A percentile compares a stretch with the other conserved stretches of the same genome.
Evolutionary conservation across 2,797 vertebrate species (phyloP).

Genomic region (Okamejei kenojei): DNA sequence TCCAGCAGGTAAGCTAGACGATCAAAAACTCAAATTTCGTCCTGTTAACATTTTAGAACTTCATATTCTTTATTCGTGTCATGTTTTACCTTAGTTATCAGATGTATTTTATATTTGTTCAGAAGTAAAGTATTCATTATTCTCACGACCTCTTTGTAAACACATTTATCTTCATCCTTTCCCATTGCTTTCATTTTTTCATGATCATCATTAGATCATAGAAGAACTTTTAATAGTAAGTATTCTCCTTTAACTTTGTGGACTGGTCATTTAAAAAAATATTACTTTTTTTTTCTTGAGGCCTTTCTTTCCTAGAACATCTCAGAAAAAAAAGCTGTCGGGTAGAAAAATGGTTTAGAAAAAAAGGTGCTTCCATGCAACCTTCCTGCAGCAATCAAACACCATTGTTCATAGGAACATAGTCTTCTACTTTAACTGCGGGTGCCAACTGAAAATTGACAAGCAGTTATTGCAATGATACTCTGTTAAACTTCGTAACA

Average conservation of each 20-base stretch:
- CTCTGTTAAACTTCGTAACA: no score
- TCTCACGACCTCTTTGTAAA: not conserved
- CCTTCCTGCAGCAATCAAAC: no score
- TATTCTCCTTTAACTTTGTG: conserved; percentile 44
- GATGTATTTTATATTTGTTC: not conserved
- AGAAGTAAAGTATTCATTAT: not conserved
- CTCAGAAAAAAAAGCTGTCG: no score
- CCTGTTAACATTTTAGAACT: not conserved
- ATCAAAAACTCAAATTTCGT: not conserved
- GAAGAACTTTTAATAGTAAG: conserved; percentile 69
- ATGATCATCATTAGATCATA: conserved; percentile 59
- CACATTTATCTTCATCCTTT: conserved; percentile 36
- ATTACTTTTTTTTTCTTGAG: conserved; percentile 31
- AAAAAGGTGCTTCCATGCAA: no score
- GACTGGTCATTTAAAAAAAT: conserved; percentile 31
- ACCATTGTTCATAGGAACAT: no score
- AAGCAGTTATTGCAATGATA: no score
- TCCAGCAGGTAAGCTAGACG: conserved; percentile 74
- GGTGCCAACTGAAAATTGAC: no score
- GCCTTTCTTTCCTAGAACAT: not conserved
- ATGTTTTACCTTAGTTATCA: not conserved
- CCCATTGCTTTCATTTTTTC: conserved; percentile 45
- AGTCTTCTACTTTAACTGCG: no score
- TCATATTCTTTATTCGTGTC: no score
- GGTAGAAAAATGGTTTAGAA: no score